A percentile compares a stretch with the other conserved stretches of the same genome.
Evolutionary conservation across 2,113 vertebrate genomes (phyloP).

Genomic region (Rhizomys pruinosus): DNA sequence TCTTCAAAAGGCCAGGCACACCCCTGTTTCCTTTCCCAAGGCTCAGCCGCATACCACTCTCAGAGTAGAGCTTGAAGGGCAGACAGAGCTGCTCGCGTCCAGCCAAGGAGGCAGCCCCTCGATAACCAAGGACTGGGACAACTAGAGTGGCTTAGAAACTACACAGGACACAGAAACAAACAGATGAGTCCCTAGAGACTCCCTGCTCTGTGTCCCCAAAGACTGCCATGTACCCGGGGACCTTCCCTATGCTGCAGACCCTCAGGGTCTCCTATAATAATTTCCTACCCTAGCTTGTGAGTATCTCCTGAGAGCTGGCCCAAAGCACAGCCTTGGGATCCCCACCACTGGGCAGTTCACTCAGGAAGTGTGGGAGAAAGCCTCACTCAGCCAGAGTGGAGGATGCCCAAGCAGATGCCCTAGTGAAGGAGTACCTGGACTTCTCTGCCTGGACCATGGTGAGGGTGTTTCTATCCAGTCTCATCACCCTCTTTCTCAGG

Average conservation of each 20-base stretch:
- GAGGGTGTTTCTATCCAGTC: not conserved
- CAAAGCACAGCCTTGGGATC: not conserved
- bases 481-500: not conserved
- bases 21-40: conserved; percentile 52
- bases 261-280: not conserved
- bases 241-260: not conserved
- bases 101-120: not conserved
- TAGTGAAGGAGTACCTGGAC: not conserved
- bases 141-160: not conserved
- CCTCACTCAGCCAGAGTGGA: not conserved
- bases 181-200: not conserved
- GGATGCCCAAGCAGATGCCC: not conserved
- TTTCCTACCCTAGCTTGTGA: not conserved
- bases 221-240: not conserved
- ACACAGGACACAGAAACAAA: not conserved
- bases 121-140: not conserved
- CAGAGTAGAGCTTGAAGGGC: not conserved
- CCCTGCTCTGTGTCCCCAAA: not conserved
- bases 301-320: not conserved
- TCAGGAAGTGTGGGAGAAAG: not conserved
- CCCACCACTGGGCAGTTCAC: not conserved
- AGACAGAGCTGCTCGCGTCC: not conserved
- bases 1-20: conserved; percentile 18
- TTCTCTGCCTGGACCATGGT: not conserved
- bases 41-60: not conserved